These are phyloP conservation scores for Cotesia typhae DNA, from an alignment of 1,140 invertebrate genomes.

Conservation along the genomic window DNA sequence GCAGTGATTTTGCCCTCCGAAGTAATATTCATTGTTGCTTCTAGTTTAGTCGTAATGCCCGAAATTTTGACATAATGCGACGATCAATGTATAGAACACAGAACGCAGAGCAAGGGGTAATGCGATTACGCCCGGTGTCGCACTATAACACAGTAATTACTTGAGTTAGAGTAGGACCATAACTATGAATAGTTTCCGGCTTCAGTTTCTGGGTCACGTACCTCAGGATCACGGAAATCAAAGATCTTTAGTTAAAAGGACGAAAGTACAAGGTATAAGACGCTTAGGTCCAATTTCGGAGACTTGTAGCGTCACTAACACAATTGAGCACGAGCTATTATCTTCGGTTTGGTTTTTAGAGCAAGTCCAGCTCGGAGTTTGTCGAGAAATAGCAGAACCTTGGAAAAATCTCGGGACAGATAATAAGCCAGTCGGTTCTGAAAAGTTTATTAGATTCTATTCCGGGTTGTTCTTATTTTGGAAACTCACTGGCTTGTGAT, in stretches of 20 bases:
- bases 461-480: no score
- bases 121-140: no score
- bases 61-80: no score
- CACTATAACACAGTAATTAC: no score
- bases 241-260: neutral
- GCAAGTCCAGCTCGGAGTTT: no score
- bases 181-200: no score
- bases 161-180: no score
- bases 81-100: no score
- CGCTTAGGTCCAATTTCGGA: constrained; percentile 24
- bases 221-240: neutral
- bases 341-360: neutral
- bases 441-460: constrained; percentile 1
- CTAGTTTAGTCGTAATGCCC: no score
- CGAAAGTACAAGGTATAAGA: neutral
- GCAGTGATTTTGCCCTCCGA: constrained; percentile 1
- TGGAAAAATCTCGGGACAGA: neutral
- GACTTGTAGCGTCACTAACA: constrained; percentile 34
- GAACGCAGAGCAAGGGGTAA: no score
- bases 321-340: constrained; percentile 32
- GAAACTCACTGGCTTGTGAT: no score
- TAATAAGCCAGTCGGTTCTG: neutral
- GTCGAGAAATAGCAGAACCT: no score
- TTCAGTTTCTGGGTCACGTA: neutral
- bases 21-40: neutral